Evolutionary conservation across 2,113 vertebrate species (phyloP), one percentile per base, ranked within the genome.

Genomic region (Microcebus jonahi): DNA sequence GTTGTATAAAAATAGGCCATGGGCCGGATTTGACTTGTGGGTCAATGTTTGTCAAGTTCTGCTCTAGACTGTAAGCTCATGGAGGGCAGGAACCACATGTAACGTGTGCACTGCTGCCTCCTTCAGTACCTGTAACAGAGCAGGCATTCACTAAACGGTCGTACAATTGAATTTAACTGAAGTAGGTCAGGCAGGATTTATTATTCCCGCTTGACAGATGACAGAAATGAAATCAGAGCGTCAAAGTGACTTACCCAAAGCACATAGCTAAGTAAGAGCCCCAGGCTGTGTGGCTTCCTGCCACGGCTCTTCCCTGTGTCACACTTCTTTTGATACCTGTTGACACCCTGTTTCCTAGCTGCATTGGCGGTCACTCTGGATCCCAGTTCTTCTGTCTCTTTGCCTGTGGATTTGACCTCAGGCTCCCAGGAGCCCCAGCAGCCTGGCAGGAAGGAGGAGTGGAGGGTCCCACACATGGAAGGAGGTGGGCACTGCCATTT

Each of bases 171-270:
- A 79, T 42, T 67, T 75, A 76, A 48, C 61, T 42, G 61, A 91
- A 91, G 42, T 53, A 53, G 12, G 7, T 55, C 63, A 79, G 70
- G 25, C 14, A 57, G 29, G 36, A 59, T 90, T 90, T 87, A 67
- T 95, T 77, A 53, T 76, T 90, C 53, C 42, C 50, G 48, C 14
- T 25, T 70, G 75, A 48, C 1, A 48, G 39, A 50, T 48, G 25
- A 55, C 39, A 90, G 70, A 88, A 96, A 73, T 84, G 59, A 96
- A 70, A 83, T 83, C 31, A 75, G 20, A 86, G 75, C 45, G 45
- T 67, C 92, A 50, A 73, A 92, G 31, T 81, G 50, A 87, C 61
- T 75, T 57, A 15, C 45, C 71, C 5, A 4, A 84, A 80, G 36
- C 77, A 94, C 31, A 4, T 1, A 25, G 75, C 71, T 90, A 83